These are phyloP conservation scores for Lepus timidus DNA, from an alignment of 2,113 vertebrate species.

Conservation along the genomic window DNA sequence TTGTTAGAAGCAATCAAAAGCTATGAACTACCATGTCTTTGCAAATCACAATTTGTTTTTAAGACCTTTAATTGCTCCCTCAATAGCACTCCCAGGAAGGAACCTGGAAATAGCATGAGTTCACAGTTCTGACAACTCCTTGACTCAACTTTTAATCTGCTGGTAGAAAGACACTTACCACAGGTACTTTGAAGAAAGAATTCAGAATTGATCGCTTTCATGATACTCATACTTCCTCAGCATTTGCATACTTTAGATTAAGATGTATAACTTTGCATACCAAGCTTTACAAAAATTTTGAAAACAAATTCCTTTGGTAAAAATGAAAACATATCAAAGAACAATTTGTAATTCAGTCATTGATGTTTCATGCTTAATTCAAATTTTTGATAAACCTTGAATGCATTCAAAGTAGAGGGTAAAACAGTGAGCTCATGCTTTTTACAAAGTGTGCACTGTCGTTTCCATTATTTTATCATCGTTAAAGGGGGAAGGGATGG, in stretches of 20 bases:
- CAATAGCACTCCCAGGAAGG: neutral
- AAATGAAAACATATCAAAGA: neutral
- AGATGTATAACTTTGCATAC: neutral
- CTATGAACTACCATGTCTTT: neutral
- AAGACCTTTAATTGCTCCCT: neutral
- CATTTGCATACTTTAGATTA: neutral
- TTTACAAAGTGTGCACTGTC: rapidly evolving
- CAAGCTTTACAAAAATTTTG: neutral
- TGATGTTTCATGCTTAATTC: neutral
- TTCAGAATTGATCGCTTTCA: neutral
- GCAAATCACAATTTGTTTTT: neutral
- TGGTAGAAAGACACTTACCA: neutral
- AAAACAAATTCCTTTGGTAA: neutral
- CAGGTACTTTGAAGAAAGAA: neutral
- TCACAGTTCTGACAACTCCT: neutral
- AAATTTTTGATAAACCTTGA: neutral
- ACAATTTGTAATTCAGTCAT: neutral
- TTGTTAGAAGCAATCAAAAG: neutral
- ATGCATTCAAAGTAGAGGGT: neutral
- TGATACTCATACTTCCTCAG: neutral
- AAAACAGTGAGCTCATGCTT: neutral
- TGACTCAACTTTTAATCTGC: neutral
- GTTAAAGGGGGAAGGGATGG: neutral
- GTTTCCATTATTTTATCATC: neutral
- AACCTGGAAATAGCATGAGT: neutral